Base-by-base conservation (phyloP, 1,140 invertebrate species). In the Bacillus rossius region DNA sequence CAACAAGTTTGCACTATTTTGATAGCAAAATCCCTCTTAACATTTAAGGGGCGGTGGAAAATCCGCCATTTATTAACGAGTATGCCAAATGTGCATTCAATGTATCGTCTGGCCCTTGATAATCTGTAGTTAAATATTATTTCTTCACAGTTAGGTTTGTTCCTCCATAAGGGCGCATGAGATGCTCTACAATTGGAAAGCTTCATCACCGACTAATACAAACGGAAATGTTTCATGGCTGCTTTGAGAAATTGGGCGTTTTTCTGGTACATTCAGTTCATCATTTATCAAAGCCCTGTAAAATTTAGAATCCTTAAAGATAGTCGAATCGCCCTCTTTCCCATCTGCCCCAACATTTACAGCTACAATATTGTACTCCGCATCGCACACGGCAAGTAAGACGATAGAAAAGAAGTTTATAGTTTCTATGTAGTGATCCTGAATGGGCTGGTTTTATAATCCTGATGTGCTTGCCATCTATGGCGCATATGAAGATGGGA, bases 401-500 rank as follows among this genome's bases (percentile, higher is more conserved):
- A 76, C 70, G 13, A 73, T 62, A 37, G 67, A 69, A 51, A 69
- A 75, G 53, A 57, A 69, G 8, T 51, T 34, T 53, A 26, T 53
- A 53, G 26, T 34, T 53, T 14, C n/a, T 20, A 17, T 53, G 20
- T 34, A 29, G 25, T 29, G 50, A 23, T 25, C 50, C 50, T n/a
- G 50, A 53, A 20, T 53, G 25, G 20, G 50, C 26, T 34, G 50
- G 50, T 20, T 20, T 34, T 56, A 58, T 52, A 40, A 73, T 63
- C 5, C 47, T 20, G 7, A 75, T 51, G 65, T 72, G 69, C 53
- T 74, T 75, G 7, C 69, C 72, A 62, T 75, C 71, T 2, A 74
- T 62, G 3, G 72, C 68, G 0, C 75, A 75, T 26, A 74, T 57
- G 53, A 71, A 75, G 60, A 74, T 62, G 17, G 72, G 74, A 60